Evolutionary conservation across 2,888 invertebrate genomes (phyloP), one percentile per base, ranked within the genome.

Genomic region (Linnaemya tessellans): DNA sequence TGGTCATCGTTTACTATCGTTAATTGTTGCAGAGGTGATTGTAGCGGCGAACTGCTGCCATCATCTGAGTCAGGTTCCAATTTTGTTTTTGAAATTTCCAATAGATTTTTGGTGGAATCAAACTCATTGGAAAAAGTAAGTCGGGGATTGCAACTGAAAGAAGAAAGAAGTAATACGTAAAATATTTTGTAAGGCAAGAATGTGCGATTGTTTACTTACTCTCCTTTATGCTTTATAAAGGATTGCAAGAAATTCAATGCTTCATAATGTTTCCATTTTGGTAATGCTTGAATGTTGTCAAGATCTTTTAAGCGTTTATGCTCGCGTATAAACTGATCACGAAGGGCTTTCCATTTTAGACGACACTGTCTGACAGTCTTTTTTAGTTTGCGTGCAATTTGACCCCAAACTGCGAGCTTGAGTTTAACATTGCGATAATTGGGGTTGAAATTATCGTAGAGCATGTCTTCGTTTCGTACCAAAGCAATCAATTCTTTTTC

Each of bases 261-360:
- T 77, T 91, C 91, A 46, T 91, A 92, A 82, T 92, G 92, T 71
- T 92, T 92, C 92, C 92, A 92, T 10, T 91, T 89, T 5, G 91
- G 89, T 64, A 88, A 87, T 22, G 88, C 87, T 9, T 90, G 89
- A 9, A 87, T 83, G 75, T 89, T 88, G 15, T 88, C 80, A 20
- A 89, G 88, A 13, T 89, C 88, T 56, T 89, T 89, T 18, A 92
- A 81, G n/a, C 92, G 91, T 87, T 92, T 92, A 71, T 91, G 90
- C 73, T 92, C 92, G 0, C 92, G 89, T 25, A 92, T 92, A 77
- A 90, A 92, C 83, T 92, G 92, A 83, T 92, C 92, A 3, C 92
- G 88, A 9, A 92, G 83, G 0, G 92, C 91, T 80, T 92, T 92
- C 92, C 92, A 92, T 75, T 92, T 92, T 1, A 90, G 88, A 0